Conservation (phyloP, 2,113 vertebrate genomes). For the Thalassoma bifasciatum region DNA sequence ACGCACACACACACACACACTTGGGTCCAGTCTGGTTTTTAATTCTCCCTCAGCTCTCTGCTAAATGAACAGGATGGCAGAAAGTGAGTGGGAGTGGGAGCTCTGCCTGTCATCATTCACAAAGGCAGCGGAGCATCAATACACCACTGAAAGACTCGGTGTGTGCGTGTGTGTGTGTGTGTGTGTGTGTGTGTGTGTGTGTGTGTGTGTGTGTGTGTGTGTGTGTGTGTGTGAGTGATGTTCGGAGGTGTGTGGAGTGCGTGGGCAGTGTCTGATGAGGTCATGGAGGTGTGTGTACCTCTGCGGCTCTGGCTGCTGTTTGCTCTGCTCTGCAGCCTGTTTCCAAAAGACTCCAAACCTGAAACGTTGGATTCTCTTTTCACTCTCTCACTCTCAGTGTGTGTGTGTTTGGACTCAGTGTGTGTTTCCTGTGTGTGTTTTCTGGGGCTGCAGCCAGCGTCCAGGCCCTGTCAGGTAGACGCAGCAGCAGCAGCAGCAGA, state of each 20-base stretch:
- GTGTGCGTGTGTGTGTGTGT: constrained; percentile 16
- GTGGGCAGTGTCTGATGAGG: constrained; percentile 52
- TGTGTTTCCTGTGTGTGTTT: no score
- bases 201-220: constrained; percentile 16
- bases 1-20: no score
- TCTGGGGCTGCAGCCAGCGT: constrained; percentile 66
- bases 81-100: constrained; percentile 52
- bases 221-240: constrained; percentile 24
- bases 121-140: constrained; percentile 63
- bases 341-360: constrained; percentile 69
- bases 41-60: constrained; percentile 44
- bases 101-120: constrained; percentile 51
- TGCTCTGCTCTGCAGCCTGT: constrained; percentile 66
- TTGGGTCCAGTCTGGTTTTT: constrained; percentile 46
- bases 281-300: constrained; percentile 56
- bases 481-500: constrained; percentile 71
- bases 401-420: no score
- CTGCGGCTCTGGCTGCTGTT: constrained; percentile 50
- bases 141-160: neutral
- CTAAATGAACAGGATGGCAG: constrained; percentile 66
- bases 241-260: constrained; percentile 24
- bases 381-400: no score
- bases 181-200: constrained; percentile 13
- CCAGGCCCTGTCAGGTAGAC: constrained; percentile 65
- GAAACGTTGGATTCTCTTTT: constrained; percentile 47